Percentiles rank a stretch among this genome's conserved stretches.
Evolutionary conservation across 2,797 vertebrate species (phyloP).

Genomic region (Sciurus carolinensis): DNA sequence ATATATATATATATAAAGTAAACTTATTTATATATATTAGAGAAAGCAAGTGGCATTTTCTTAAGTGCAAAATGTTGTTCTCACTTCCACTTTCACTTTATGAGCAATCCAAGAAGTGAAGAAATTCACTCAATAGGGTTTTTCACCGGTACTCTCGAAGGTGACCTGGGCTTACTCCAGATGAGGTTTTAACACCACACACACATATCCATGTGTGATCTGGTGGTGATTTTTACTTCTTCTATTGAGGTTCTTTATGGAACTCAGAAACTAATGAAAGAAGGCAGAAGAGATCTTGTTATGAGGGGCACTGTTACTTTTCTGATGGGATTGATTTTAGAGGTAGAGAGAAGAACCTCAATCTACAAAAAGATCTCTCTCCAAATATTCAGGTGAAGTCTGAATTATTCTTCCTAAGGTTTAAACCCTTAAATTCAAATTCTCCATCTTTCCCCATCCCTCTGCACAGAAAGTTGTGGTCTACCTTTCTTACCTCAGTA

Average conservation of each 20-base stretch:
- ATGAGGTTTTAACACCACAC: neutral
- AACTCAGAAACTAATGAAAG: neutral
- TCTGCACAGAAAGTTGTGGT: neutral
- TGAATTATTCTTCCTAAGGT: conserved; percentile 30
- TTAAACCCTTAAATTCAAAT: neutral
- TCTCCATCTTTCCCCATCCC: neutral
- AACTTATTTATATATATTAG: no score
- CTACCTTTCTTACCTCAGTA: neutral
- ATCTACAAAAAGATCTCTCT: neutral
- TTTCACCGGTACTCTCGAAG: neutral
- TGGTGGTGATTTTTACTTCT: neutral
- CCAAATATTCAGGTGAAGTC: neutral
- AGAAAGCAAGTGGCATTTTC: neutral
- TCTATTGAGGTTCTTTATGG: neutral
- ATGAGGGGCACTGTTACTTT: neutral
- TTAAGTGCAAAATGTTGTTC: conserved; percentile 29
- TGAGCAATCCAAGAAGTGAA: neutral
- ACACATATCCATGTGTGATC: neutral
- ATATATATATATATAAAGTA: no score
- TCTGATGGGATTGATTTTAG: neutral
- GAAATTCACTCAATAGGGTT: neutral
- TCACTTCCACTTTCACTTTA: neutral
- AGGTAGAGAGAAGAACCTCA: neutral
- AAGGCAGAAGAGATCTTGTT: neutral
- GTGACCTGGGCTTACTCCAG: neutral